These are phyloP conservation scores for Cartodere bifasciata DNA, from an alignment of 2,888 invertebrate genomes.

Conservation along the genomic window DNA sequence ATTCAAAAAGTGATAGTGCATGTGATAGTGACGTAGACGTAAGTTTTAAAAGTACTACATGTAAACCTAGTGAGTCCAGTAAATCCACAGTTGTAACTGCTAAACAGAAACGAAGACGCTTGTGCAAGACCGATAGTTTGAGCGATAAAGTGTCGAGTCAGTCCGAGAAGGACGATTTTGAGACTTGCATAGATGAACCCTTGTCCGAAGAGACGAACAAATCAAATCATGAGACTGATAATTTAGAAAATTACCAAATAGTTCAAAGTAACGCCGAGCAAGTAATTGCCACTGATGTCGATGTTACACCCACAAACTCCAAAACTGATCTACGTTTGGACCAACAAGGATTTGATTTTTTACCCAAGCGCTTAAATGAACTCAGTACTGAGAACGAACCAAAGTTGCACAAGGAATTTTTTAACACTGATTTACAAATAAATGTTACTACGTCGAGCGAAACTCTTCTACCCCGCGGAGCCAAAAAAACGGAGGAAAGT, in stretches of 20 bases:
- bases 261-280: conserved; percentile 15
- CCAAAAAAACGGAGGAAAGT: no score
- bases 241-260: conserved; percentile 10
- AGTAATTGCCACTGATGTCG: conserved; percentile 15
- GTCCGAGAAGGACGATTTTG: conserved; percentile 39
- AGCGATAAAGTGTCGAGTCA: conserved; percentile 20
- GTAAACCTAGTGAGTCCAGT: conserved; percentile 10
- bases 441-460: no score
- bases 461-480: no score
- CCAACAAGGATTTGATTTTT: no score
- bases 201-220: conserved; percentile 31
- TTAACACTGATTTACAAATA: no score
- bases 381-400: no score
- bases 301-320: conserved; percentile 28
- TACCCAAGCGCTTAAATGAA: no score
- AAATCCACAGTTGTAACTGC: conserved; percentile 1
- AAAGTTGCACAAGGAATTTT: no score
- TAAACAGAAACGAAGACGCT: no score
- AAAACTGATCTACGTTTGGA: conserved; percentile 19
- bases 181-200: conserved; percentile 50
- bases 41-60: conserved; percentile 27
- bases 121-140: conserved; percentile 19
- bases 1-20: conserved; percentile 18
- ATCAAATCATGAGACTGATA: conserved; percentile 6
- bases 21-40: conserved; percentile 26